A percentile compares a stretch with the other conserved stretches of the same genome.
Conservation (phyloP, 2,888 invertebrate genomes). For the Hydroisotoma schaefferi region DNA sequence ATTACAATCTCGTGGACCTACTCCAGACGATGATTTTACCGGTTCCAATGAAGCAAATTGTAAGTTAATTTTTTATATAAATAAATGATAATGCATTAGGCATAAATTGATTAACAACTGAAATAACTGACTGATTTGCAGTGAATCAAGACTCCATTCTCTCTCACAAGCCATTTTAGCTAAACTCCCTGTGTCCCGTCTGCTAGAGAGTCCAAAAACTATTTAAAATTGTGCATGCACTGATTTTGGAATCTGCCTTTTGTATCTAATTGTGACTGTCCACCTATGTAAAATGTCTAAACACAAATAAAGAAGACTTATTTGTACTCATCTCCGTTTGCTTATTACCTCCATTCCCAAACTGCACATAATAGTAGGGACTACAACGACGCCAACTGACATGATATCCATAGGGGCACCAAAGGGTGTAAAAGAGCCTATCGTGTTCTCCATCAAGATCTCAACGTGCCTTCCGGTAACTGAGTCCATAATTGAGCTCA, state of each 20-base stretch:
- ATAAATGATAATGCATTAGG: not conserved
- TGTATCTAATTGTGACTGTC: too few species aligned
- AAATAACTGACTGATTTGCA: too few species aligned
- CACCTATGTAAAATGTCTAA: too few species aligned
- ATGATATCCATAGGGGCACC: slow-evolving; percentile 45
- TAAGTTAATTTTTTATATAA: slow-evolving; percentile 20
- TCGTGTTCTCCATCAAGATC: slow-evolving; percentile 42
- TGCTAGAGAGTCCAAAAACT: too few species aligned
- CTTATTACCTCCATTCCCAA: slow-evolving; percentile 46
- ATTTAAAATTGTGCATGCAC: too few species aligned
- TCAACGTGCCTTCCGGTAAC: slow-evolving; percentile 47
- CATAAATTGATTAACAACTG: too few species aligned
- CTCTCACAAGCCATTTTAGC: too few species aligned
- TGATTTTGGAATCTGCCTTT: too few species aligned
- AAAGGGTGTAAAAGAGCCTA: slow-evolving; percentile 45
- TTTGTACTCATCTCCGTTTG: too few species aligned
- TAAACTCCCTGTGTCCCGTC: too few species aligned
- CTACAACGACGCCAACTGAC: slow-evolving; percentile 42
- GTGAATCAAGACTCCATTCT: too few species aligned
- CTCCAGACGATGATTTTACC: slow-evolving; percentile 33
- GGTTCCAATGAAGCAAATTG: slow-evolving; percentile 34
- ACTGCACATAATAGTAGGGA: slow-evolving; percentile 46
- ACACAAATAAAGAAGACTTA: too few species aligned
- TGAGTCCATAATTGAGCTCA: slow-evolving; percentile 46
- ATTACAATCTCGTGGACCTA: slow-evolving; percentile 35